These are phyloP conservation scores for Labrus mixtus DNA, from an alignment of 2,113 vertebrate genomes.

Conservation along the genomic window DNA sequence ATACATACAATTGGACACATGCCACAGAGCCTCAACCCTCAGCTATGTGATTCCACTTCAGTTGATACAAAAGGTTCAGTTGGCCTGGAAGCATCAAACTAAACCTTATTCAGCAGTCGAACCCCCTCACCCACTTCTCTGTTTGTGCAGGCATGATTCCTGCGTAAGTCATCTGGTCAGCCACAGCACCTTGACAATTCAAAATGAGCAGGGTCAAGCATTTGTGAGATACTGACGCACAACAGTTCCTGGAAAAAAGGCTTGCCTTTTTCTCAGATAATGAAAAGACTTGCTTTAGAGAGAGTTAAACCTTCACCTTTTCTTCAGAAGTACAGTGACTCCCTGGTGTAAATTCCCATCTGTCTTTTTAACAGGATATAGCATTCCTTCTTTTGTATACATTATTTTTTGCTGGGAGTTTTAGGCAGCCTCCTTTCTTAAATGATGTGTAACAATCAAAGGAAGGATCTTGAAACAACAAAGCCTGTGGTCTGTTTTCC, in stretches of 20 bases:
- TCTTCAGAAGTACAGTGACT: not conserved
- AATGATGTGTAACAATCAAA: conserved; percentile 20
- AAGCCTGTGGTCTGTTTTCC: conserved; percentile 27
- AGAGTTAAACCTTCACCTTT: no score
- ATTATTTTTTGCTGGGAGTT: not conserved
- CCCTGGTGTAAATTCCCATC: not conserved
- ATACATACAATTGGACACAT: not conserved
- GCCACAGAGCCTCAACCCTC: not conserved
- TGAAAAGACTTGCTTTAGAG: not conserved
- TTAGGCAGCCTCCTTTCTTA: not conserved
- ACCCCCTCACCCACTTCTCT: not conserved
- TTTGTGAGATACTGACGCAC: not conserved
- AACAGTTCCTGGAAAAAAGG: conserved; percentile 30
- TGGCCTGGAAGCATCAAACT: conserved; percentile 3
- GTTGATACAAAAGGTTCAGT: not conserved
- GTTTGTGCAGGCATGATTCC: conserved; percentile 17
- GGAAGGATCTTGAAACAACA: conserved; percentile 31
- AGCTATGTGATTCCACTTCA: conserved; percentile 1
- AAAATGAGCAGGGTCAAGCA: conserved; percentile 5
- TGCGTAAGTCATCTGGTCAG: conserved; percentile 18
- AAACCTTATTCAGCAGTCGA: not conserved
- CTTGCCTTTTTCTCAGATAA: not conserved
- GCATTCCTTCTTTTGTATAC: not conserved
- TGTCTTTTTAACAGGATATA: not conserved
- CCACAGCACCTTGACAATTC: not conserved